Evolutionary conservation across 1,140 invertebrate genomes (phyloP), one percentile per base, ranked within the genome.

Genomic region (Condylostylus longicornis): DNA sequence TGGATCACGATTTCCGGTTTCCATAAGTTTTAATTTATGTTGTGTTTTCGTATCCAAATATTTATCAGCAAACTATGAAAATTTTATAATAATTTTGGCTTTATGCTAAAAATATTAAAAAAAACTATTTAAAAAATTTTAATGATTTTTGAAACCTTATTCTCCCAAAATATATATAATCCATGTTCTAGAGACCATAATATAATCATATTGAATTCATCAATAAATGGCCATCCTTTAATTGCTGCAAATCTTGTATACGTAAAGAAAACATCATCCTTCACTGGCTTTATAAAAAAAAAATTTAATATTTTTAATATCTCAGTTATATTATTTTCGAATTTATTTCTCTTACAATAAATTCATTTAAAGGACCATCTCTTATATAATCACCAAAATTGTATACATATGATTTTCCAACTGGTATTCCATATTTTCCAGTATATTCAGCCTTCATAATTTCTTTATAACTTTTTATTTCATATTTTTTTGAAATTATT

Each of bases 181-280:
- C 55, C 55, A 2, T 46, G 37, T 33, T 58, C 55, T 20, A 54
- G 42, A n/a, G 49, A 54, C 4, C 25, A 42, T 6, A 42, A 45
- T 30, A 58, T 51, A 23, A 58, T 53, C 10, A 33, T 42, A 37
- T 58, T 45, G 12, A 58, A 35, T 2, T 43, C 38, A 0, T 38
- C 36, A 55, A 58, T 58, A 13, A 58, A 9, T 0, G 42, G 40
- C 55, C 55, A 58, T 9, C 55, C 55, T 4, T 51, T 42, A 21
- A 58, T 53, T 4, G 53, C 42, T 3, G 56, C 48, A 6, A 51
- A 55, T 9, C 53, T 36, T 2, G 55, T 58, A 44, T 51, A 58
- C 35, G 55, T 53, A 28, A 55, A 54, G 17, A 56, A 58, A 0
- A 58, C 31, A 42, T 58, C 55, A 20, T 58, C 55, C 8, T 42